Base-by-base conservation (phyloP, 1,140 invertebrate species). In the Halictus rubicundus region DNA sequence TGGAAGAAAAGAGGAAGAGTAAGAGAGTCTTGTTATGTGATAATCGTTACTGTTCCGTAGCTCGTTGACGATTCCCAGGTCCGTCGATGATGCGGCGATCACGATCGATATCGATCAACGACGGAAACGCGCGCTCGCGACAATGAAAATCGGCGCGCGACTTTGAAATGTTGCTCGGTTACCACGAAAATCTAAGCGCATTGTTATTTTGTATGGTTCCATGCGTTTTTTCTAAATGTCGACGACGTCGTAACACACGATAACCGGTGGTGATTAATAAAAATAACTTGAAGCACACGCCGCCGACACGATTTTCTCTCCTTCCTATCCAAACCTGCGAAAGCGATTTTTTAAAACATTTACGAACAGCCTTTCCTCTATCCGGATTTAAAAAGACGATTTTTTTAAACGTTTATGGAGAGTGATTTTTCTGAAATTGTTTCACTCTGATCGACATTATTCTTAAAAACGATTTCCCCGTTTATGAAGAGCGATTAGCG, bases 151-250 rank as follows among this genome's bases (percentile, higher is more conserved):
- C 66, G 54, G 65, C 46, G 68, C 69, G 74, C 81, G 84, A 87
- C 70, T 78, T 86, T 81, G 81, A 86, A 65, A 74, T 86, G 87
- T 91, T 90, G 86, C 87, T 92, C 88, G 90, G 87, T 90, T 90
- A 86, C 68, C 86, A 92, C 86, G 75, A 90, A 91, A 89, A 85
- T 90, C 77, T 91, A 89, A 88, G 88, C 88, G 89, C 89, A 90
- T 91, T 91, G 91, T 92, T 92, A 91, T 92, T 92, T 92, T 92
- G 85, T 92, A 92, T 92, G 88, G 81, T 91, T 86, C 88, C 88
- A 90, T 87, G 91, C 88, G 89, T 91, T 91, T 91, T 92, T 92
- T 92, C 87, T 91, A 92, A 90, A 90, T 87, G 76, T 86, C 73
- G 70, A 79, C 71, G 84, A 91, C 85, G 89, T 89, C 88, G 85